Percentiles rank a stretch among this genome's conserved stretches.
These are phyloP conservation scores for Trypoxylus dichotomus DNA, from an alignment of 1,140 invertebrate species.

Conservation along the genomic window DNA sequence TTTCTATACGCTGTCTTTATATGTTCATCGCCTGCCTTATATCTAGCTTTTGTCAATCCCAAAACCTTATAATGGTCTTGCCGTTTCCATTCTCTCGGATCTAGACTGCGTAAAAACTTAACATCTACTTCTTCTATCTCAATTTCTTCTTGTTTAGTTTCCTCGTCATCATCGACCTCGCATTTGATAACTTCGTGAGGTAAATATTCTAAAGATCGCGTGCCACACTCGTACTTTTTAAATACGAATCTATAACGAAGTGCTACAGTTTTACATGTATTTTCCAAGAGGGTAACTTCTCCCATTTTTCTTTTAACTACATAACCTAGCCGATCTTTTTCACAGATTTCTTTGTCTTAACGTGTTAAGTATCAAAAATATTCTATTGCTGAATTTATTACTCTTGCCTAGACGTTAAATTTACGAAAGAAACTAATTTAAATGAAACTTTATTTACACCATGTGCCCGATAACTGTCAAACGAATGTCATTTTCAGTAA, in stretches of 20 bases:
- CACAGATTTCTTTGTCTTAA: background rate
- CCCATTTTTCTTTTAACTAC: constrained; percentile 42
- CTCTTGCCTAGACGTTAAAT: background rate
- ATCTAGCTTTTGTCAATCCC: constrained; percentile 76
- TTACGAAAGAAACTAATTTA: background rate
- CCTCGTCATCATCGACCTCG: constrained; percentile 41
- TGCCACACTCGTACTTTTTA: constrained; percentile 41
- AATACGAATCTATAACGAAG: constrained; percentile 49
- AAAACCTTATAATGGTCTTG: constrained; percentile 96
- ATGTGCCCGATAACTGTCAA: constrained; percentile 29
- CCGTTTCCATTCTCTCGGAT: constrained; percentile 97
- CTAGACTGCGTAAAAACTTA: constrained; percentile 81
- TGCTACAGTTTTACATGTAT: constrained; percentile 45
- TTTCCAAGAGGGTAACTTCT: constrained; percentile 38
- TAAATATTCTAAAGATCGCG: constrained; percentile 42
- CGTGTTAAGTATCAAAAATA: background rate
- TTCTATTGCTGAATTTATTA: background rate
- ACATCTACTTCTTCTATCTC: constrained; percentile 79
- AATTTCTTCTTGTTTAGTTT: constrained; percentile 54
- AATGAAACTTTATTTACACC: constrained; percentile 3
- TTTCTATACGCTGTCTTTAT: constrained; percentile 91
- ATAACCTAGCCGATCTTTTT: constrained; percentile 35
- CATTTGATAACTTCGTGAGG: constrained; percentile 44
- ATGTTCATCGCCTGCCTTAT: constrained; percentile 84
- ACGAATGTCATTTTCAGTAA: constrained; percentile 24